Evolutionary conservation across 2,113 vertebrate species (phyloP).

Genomic region (Chloroceryle aenea): DNA sequence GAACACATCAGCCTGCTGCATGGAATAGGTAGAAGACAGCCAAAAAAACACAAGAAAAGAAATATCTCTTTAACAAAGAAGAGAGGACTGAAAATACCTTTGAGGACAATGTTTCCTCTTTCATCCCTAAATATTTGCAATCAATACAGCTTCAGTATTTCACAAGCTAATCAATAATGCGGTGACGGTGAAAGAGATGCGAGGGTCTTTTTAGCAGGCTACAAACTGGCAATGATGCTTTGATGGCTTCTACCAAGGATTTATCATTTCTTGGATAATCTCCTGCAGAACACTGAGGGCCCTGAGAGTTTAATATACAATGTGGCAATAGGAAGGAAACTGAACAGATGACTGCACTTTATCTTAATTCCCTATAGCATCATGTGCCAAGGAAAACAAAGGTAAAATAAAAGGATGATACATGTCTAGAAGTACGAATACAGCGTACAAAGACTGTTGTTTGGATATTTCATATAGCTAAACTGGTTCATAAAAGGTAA

Average conservation of each 20-base stretch:
- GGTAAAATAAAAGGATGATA: background rate
- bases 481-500: background rate
- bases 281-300: constrained; percentile 15
- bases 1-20: background rate
- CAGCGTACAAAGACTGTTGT: background rate
- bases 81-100: background rate
- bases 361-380: background rate
- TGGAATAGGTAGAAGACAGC: background rate
- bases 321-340: background rate
- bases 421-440: background rate
- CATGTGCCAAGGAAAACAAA: background rate
- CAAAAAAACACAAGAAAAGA: background rate
- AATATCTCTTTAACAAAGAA: background rate
- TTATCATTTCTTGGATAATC: constrained; percentile 52
- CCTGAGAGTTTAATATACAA: constrained; percentile 6
- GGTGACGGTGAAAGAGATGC: constrained; percentile 43
- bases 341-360: background rate
- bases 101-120: constrained; percentile 12
- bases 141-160: constrained; percentile 50
- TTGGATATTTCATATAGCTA: background rate
- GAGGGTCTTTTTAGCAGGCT: background rate
- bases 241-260: constrained; percentile 38
- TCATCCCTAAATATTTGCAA: constrained; percentile 63
- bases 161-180: constrained; percentile 54
- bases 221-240: constrained; percentile 29